Conservation (phyloP, 30 jellyfish, hydroid and myxozoan genomes). For the Clytia hemisphaerica region DNA sequence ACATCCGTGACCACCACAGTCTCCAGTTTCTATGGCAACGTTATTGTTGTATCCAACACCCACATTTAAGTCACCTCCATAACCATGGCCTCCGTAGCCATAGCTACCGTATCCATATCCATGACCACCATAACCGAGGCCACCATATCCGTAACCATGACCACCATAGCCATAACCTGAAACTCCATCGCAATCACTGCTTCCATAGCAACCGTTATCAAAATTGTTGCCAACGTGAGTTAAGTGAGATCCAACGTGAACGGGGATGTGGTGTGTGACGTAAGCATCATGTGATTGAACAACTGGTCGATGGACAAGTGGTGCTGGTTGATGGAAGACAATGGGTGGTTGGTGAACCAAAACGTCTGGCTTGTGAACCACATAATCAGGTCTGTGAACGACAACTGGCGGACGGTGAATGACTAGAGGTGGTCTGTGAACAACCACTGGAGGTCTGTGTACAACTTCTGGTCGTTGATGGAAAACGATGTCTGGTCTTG, state of each 20-base stretch:
- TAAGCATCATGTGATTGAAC: constrained; percentile 60
- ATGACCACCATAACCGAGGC: constrained; percentile 21
- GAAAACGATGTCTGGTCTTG: constrained; percentile 70
- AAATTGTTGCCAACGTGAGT: constrained; percentile 31
- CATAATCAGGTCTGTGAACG: constrained; percentile 84
- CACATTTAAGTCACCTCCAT: constrained; percentile 27
- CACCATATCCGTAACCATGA: constrained; percentile 13
- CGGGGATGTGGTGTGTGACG: constrained; percentile 65
- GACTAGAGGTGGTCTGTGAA: constrained; percentile 86
- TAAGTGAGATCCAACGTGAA: constrained; percentile 69
- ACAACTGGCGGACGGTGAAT: constrained; percentile 89
- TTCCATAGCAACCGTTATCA: constrained; percentile 12
- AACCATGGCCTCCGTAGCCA: background rate
- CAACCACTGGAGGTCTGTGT: constrained; percentile 87
- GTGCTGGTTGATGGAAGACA: constrained; percentile 80
- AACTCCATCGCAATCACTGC: constrained; percentile 28
- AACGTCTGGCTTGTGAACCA: constrained; percentile 82
- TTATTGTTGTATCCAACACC: constrained; percentile 18
- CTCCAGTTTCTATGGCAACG: too few species aligned
- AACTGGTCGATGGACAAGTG: constrained; percentile 68
- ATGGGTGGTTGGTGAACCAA: constrained; percentile 87
- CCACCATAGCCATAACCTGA: constrained; percentile 26
- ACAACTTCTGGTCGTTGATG: constrained; percentile 82
- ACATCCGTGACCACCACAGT: too few species aligned
- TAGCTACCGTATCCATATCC: constrained; percentile 3